Conservation (phyloP, 1,140 invertebrate genomes). For the Ctenoplectra terminalis region DNA sequence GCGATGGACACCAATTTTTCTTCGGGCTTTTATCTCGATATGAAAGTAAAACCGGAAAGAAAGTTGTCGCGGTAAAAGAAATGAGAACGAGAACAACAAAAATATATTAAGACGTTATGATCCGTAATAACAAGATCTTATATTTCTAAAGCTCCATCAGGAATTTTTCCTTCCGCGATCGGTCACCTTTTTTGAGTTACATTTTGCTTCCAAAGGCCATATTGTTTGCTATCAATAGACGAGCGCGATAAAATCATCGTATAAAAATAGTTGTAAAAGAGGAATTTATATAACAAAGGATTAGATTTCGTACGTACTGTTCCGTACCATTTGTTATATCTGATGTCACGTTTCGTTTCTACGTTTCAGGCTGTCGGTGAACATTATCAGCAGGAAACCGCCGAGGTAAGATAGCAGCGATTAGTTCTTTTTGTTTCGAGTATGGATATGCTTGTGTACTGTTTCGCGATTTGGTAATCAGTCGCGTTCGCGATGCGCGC, state of each 20-base stretch:
- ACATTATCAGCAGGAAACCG: conserved; percentile 78
- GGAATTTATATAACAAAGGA: background rate
- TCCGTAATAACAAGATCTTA: too few relatives aligned
- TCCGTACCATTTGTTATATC: background rate
- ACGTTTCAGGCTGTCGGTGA: conserved; percentile 68
- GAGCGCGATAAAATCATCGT: background rate
- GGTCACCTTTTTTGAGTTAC: too few relatives aligned
- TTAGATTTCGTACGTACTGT: conserved; percentile 4
- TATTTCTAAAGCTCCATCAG: too few relatives aligned
- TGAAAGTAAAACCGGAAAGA: background rate
- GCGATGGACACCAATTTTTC: conserved; percentile 17
- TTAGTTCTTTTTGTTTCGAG: conserved; percentile 48
- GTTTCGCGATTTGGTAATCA: conserved; percentile 32
- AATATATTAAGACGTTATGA: background rate
- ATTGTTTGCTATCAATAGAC: too few relatives aligned
- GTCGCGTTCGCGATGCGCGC: conserved; percentile 42
- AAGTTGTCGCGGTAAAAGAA: background rate
- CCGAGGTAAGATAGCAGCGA: conserved; percentile 76
- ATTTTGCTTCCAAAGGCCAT: too few relatives aligned
- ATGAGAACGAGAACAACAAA: background rate
- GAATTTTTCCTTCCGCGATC: too few relatives aligned
- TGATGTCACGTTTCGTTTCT: conserved; percentile 66
- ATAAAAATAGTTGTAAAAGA: background rate
- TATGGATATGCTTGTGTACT: conserved; percentile 19
- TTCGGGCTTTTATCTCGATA: conserved; percentile 22